A percentile compares a stretch with the other conserved stretches of the same genome.
phyloP scores from a whole-genome alignment of 2,797 vertebrate species.

The Trachurus trachurus region DNA sequence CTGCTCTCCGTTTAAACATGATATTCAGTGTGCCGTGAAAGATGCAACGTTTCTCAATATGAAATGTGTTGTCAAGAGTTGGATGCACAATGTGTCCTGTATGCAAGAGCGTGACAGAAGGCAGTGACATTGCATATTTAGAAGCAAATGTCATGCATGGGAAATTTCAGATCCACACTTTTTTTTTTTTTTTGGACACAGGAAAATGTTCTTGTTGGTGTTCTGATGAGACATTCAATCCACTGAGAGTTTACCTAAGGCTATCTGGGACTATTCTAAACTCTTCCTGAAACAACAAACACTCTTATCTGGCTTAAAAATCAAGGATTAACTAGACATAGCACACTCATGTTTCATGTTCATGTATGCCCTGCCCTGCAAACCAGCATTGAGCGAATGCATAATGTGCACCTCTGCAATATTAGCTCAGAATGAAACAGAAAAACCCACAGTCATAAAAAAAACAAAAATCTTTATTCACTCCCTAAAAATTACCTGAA shows the following conservation, averaged over 20 bases:
- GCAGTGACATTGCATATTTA: background rate
- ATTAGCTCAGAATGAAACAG: conserved; percentile 9
- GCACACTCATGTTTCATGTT: background rate
- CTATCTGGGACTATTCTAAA: background rate
- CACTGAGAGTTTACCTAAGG: background rate
- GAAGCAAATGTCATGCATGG: background rate
- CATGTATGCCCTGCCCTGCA: background rate
- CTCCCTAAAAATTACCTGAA: conserved; percentile 7
- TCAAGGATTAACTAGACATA: no score
- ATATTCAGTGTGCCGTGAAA: background rate
- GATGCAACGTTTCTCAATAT: conserved; percentile 2
- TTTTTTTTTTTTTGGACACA: no score
- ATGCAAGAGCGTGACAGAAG: background rate
- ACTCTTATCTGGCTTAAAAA: background rate
- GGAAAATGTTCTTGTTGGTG: background rate
- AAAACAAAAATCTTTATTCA: conserved; percentile 47
- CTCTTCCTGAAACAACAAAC: background rate
- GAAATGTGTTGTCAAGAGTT: conserved; percentile 14
- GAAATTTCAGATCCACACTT: background rate
- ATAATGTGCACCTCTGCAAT: conserved; percentile 2
- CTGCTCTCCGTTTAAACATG: conserved; percentile 8
- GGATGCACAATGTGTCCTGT: background rate
- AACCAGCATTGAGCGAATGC: background rate
- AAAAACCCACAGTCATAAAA: background rate
- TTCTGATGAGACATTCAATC: background rate